Conservation (phyloP, 2,888 invertebrate genomes). For the Ischnus inquisitorius region DNA sequence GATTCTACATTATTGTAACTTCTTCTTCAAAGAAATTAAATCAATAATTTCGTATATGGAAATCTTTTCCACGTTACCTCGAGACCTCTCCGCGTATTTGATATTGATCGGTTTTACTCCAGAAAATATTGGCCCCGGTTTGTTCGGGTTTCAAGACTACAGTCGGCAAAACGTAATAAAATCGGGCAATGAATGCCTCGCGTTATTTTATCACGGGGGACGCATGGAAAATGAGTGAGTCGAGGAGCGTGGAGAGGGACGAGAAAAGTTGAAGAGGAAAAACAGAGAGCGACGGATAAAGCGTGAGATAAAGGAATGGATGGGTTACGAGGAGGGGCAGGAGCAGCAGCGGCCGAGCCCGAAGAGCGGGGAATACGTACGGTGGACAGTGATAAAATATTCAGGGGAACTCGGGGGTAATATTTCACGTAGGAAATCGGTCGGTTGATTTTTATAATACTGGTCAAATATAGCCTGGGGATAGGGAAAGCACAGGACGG, state of each 20-base stretch:
- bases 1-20: no score
- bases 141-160: not conserved
- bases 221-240: conserved; percentile 55
- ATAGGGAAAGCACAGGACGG: conserved; percentile 72
- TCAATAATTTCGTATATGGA: no score
- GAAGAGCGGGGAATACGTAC: conserved; percentile 68
- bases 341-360: conserved; percentile 58
- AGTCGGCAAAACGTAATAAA: conserved; percentile 28
- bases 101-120: not conserved
- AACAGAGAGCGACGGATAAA: conserved; percentile 55
- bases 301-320: conserved; percentile 55
- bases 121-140: not conserved
- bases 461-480: conserved; percentile 85
- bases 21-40: no score
- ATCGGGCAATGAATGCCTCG: conserved; percentile 42
- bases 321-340: conserved; percentile 31
- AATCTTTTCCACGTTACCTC: no score
- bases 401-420: conserved; percentile 83
- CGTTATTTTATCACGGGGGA: conserved; percentile 33
- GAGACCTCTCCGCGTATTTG: no score
- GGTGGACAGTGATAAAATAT: conserved; percentile 85
- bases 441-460: conserved; percentile 86
- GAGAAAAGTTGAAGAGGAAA: conserved; percentile 66
- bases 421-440: conserved; percentile 85
- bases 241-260: conserved; percentile 37